phyloP scores from a whole-genome alignment of 2,113 vertebrate genomes.

The Otolemur garnettii region DNA sequence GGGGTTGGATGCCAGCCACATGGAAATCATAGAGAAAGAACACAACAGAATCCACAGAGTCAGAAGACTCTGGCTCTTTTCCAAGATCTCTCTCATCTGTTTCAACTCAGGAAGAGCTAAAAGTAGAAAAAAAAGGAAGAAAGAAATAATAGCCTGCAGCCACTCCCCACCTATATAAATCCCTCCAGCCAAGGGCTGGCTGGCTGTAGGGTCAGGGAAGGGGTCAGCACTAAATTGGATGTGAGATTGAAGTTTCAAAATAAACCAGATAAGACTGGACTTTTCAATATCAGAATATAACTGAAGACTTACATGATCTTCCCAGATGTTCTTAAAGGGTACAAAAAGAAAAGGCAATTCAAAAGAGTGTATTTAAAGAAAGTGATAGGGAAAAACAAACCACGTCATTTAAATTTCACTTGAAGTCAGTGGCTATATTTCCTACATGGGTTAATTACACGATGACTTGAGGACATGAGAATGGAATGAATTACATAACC shows the following conservation, averaged over 20 bases:
- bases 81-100: neutral
- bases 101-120: neutral
- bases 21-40: neutral
- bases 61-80: neutral
- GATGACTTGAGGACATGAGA: neutral
- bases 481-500: neutral
- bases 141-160: neutral
- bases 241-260: conserved; percentile 55
- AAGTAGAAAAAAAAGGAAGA: neutral
- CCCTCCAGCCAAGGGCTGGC: neutral
- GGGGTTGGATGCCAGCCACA: neutral
- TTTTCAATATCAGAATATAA: conserved; percentile 50
- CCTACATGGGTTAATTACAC: conserved; percentile 5
- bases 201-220: neutral
- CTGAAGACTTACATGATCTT: neutral
- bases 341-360: conserved; percentile 2
- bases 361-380: conserved; percentile 30
- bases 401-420: conserved; percentile 26
- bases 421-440: neutral
- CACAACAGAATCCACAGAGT: neutral
- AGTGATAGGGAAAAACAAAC: neutral
- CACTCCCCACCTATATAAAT: neutral
- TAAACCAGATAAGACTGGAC: neutral
- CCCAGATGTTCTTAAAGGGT: neutral
- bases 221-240: neutral